A percentile compares a stretch with the other conserved stretches of the same genome.
These are phyloP conservation scores for Semicossyphus pulcher DNA, from an alignment of 2,113 vertebrate species.

Conservation along the genomic window DNA sequence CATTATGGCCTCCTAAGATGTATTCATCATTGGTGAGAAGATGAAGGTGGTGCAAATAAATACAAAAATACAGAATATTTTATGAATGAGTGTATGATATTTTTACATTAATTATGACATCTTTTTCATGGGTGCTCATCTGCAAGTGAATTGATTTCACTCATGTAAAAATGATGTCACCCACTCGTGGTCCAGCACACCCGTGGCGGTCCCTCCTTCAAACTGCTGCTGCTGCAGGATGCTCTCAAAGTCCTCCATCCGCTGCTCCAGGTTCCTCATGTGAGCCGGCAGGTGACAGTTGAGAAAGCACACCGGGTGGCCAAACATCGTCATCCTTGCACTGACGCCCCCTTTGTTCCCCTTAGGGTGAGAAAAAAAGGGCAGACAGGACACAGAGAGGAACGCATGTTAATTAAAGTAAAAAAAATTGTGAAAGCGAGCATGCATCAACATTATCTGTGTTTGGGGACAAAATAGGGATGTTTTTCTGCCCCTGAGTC, in stretches of 20 bases:
- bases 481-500: constrained; percentile 20
- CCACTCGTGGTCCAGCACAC: constrained; percentile 97
- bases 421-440: not conserved
- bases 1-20: too few relatives aligned
- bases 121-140: not conserved
- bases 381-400: not conserved
- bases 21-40: too few relatives aligned
- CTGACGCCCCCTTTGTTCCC: constrained; percentile 99
- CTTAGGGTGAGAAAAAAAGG: constrained; percentile 72
- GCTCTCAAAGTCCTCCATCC: constrained; percentile 96
- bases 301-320: constrained; percentile 96
- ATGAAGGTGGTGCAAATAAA: too few relatives aligned
- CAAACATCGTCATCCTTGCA: constrained; percentile 88
- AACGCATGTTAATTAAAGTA: constrained; percentile 4
- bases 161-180: constrained; percentile 51
- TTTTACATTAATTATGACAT: not conserved
- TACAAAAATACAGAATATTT: too few relatives aligned
- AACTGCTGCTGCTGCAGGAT: constrained; percentile 98
- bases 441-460: constrained; percentile 8
- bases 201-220: constrained; percentile 87
- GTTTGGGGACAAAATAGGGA: constrained; percentile 27
- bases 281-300: constrained; percentile 99
- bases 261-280: constrained; percentile 95
- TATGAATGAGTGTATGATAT: not conserved
- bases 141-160: not conserved